Evolutionary conservation across 2,797 vertebrate genomes (phyloP).

Genomic region (Euphonia xanthogaster): DNA sequence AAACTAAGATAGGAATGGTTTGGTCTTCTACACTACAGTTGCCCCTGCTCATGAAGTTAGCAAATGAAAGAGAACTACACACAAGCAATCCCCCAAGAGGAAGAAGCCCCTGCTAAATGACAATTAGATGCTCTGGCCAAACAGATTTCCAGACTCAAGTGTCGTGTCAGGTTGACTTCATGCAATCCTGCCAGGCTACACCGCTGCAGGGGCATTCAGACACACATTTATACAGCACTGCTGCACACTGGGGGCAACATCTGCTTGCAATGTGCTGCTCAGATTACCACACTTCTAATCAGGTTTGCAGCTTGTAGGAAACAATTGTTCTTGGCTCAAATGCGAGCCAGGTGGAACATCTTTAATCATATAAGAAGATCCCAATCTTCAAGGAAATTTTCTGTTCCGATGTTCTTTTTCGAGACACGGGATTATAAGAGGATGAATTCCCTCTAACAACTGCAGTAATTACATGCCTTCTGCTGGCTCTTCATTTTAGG

Average conservation of each 20-base stretch:
- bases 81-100: neutral
- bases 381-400: slow-evolving; percentile 73
- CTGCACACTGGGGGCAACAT: slow-evolving; percentile 40
- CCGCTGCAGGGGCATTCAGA: neutral
- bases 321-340: slow-evolving; percentile 59
- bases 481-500: slow-evolving; percentile 58
- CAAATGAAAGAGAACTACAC: neutral
- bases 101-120: neutral
- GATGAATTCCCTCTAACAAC: slow-evolving; percentile 75
- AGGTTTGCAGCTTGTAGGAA: slow-evolving; percentile 61
- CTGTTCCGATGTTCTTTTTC: slow-evolving; percentile 79
- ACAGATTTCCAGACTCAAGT: neutral
- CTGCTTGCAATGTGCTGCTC: slow-evolving; percentile 48
- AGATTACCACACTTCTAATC: slow-evolving; percentile 75
- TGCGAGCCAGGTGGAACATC: slow-evolving; percentile 72
- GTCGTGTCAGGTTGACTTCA: neutral
- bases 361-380: slow-evolving; percentile 80
- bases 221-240: neutral
- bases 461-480: slow-evolving; percentile 76
- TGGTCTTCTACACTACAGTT: neutral
- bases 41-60: neutral
- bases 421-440: slow-evolving; percentile 70
- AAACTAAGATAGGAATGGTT: neutral
- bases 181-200: neutral
- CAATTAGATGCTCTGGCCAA: neutral